phyloP scores from a whole-genome alignment of 2,113 vertebrate species.

The Crypturellus undulatus region DNA sequence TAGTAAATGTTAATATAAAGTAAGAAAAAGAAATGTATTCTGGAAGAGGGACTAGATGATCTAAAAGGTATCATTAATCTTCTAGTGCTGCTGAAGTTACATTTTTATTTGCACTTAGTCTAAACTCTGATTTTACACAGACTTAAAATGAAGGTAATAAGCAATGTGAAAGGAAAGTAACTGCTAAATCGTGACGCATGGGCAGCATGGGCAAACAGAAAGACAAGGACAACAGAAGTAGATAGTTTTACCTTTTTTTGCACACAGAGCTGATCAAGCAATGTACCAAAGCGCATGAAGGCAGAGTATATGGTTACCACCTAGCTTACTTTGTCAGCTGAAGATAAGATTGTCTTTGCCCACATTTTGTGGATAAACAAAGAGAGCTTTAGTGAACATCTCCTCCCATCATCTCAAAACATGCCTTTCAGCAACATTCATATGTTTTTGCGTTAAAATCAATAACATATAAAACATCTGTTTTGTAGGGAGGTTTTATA shows the following conservation, averaged over 20 bases:
- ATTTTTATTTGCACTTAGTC: background rate
- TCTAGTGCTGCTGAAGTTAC: background rate
- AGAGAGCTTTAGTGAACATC: background rate
- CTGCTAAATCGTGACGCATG: background rate
- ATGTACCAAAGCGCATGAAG: background rate
- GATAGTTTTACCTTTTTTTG: background rate
- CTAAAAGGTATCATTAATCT: background rate
- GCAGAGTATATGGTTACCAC: background rate
- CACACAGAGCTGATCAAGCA: background rate
- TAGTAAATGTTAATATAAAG: background rate
- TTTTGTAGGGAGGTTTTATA: background rate
- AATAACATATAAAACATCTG: background rate
- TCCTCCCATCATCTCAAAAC: background rate
- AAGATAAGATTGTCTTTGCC: background rate
- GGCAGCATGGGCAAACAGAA: background rate
- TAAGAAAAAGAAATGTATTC: background rate
- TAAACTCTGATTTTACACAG: background rate
- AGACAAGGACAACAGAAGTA: background rate
- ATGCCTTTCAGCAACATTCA: background rate
- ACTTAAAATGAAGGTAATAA: background rate
- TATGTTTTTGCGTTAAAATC: background rate
- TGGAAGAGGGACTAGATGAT: background rate
- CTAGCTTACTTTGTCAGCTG: background rate
- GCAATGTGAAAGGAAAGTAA: background rate
- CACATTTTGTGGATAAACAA: background rate